Percentiles rank a stretch among this genome's conserved stretches.
phyloP scores from a whole-genome alignment of 1,140 invertebrate genomes.

The Bombus confusus region DNA sequence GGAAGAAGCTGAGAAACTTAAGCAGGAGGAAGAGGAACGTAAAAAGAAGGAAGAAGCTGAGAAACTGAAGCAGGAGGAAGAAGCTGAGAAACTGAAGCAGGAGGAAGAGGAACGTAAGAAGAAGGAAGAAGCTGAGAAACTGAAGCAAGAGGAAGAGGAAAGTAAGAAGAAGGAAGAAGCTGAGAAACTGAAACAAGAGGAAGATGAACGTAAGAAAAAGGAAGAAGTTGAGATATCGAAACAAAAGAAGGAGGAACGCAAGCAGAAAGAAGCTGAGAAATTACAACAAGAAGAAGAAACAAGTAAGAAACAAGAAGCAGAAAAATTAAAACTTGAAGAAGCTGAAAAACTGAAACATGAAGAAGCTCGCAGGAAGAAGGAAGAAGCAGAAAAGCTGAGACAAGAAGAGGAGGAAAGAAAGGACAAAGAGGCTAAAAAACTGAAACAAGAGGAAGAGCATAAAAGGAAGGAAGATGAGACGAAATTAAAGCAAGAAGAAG shows the following conservation, averaged over 20 bases:
- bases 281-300: slow-evolving; percentile 51
- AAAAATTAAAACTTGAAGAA: slow-evolving; percentile 59
- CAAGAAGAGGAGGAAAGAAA: slow-evolving; percentile 20
- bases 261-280: slow-evolving; percentile 53
- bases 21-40: slow-evolving; percentile 29
- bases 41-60: slow-evolving; percentile 37
- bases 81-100: slow-evolving; percentile 45
- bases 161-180: slow-evolving; percentile 40
- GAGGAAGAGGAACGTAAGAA: slow-evolving; percentile 30
- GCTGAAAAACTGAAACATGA: slow-evolving; percentile 38
- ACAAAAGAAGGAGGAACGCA: too few relatives aligned
- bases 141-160: slow-evolving; percentile 34
- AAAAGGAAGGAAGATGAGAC: slow-evolving; percentile 38
- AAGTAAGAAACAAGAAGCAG: slow-evolving; percentile 29
- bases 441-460: slow-evolving; percentile 45
- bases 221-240: slow-evolving; percentile 31
- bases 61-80: slow-evolving; percentile 11
- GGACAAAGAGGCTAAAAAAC: slow-evolving; percentile 34
- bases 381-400: slow-evolving; percentile 46
- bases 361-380: slow-evolving; percentile 41
- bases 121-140: slow-evolving; percentile 43
- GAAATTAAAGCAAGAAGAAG: slow-evolving; percentile 38
- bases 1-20: slow-evolving; percentile 30
- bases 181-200: slow-evolving; percentile 21
- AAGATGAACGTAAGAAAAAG: slow-evolving; percentile 16